Evolutionary conservation across 2,797 vertebrate species (phyloP).

Genomic region (Eurystomus glaucurus): DNA sequence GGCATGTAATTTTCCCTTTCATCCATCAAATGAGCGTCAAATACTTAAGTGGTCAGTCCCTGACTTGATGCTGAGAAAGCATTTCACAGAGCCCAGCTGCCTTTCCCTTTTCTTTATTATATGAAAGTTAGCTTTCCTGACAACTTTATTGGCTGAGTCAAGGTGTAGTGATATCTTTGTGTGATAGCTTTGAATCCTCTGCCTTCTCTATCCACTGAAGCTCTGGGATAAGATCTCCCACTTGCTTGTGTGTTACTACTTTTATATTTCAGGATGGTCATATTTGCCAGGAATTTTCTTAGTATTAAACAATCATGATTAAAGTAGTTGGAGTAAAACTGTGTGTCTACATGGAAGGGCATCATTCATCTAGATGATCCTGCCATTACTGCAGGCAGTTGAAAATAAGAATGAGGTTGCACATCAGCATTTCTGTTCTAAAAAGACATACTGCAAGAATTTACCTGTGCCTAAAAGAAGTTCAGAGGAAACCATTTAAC

Average conservation of each 20-base stretch:
- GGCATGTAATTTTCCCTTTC: conserved; percentile 65
- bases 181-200: conserved; percentile 28
- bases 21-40: conserved; percentile 67
- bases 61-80: conserved; percentile 53
- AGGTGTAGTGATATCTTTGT: neutral
- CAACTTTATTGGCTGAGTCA: conserved; percentile 50
- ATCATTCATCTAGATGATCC: neutral
- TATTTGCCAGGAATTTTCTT: neutral
- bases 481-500: conserved; percentile 35
- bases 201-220: neutral
- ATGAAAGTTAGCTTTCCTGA: conserved; percentile 58
- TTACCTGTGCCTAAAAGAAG: neutral
- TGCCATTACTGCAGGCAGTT: neutral
- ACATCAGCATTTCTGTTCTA: neutral
- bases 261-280: neutral
- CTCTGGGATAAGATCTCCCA: neutral
- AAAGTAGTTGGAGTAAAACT: neutral
- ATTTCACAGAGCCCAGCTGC: conserved; percentile 45
- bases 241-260: neutral
- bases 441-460: conserved; percentile 8
- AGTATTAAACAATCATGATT: neutral
- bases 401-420: neutral
- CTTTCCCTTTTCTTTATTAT: conserved; percentile 51
- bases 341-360: neutral
- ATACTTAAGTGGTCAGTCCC: conserved; percentile 41